Conservation (phyloP, 2,797 vertebrate species). For the Bufotes viridis region DNA sequence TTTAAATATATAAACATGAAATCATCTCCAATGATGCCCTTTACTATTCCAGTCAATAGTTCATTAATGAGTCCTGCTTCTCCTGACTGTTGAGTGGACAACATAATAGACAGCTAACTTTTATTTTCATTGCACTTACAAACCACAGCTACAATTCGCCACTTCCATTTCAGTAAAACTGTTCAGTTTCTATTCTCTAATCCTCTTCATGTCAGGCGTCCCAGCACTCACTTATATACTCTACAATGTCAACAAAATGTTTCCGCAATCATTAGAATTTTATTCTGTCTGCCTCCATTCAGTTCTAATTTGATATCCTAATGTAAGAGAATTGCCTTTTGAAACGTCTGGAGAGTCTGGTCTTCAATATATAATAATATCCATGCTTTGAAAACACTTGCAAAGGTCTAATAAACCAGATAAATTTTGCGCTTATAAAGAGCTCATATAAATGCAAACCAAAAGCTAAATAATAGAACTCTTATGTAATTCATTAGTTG, state of each 20-base stretch:
- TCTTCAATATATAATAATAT: neutral
- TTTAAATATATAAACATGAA: slow-evolving; percentile 30
- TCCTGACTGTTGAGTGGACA: slow-evolving; percentile 36
- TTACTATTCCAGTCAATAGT: slow-evolving; percentile 33
- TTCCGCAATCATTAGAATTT: slow-evolving; percentile 44
- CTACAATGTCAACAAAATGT: slow-evolving; percentile 27
- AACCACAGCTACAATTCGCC: slow-evolving; percentile 30
- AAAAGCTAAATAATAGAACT: neutral
- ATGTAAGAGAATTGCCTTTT: slow-evolving; percentile 17
- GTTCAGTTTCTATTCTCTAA: slow-evolving; percentile 23
- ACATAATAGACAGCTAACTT: slow-evolving; percentile 29
- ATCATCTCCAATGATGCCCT: slow-evolving; percentile 18
- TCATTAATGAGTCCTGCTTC: slow-evolving; percentile 29
- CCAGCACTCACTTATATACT: slow-evolving; percentile 11
- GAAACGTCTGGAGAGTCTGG: neutral
- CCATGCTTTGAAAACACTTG: neutral
- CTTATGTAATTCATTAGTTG: neutral
- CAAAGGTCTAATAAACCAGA: neutral
- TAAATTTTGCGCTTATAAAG: neutral
- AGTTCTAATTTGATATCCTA: slow-evolving; percentile 19
- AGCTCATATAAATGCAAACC: neutral
- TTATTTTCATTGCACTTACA: slow-evolving; percentile 48
- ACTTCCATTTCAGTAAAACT: slow-evolving; percentile 27
- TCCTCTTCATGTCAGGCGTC: neutral
- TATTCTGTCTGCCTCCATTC: slow-evolving; percentile 15